Conservation (phyloP, 1,140 invertebrate species). For the Drosophila arizonae region DNA sequence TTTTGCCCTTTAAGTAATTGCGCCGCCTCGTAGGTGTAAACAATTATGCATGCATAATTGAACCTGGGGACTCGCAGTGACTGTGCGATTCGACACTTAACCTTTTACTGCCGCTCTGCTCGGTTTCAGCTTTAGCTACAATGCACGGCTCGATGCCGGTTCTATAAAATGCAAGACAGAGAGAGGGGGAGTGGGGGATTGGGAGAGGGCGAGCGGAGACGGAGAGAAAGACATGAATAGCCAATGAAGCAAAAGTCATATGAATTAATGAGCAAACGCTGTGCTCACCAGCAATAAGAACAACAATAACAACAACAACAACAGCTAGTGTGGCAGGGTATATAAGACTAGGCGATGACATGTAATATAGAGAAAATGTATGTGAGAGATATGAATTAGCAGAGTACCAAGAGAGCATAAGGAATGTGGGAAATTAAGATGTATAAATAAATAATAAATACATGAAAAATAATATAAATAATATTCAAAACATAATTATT, state of each 20-base stretch:
- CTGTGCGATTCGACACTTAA: constrained; percentile 66
- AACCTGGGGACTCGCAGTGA: constrained; percentile 17
- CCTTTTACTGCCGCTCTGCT: constrained; percentile 30
- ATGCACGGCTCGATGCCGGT: neutral
- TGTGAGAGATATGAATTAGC: neutral
- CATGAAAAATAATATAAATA: no score
- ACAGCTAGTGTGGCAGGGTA: constrained; percentile 19
- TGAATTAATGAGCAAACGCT: constrained; percentile 72
- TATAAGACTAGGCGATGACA: neutral
- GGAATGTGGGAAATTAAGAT: no score
- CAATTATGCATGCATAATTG: constrained; percentile 75
- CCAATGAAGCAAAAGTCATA: constrained; percentile 72
- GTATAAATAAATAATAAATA: no score
- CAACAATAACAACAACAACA: constrained; percentile 33
- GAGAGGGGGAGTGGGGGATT: constrained; percentile 8
- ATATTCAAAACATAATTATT: no score
- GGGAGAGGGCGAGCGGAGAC: constrained; percentile 6
- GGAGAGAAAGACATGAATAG: constrained; percentile 48
- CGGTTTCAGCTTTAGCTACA: neutral
- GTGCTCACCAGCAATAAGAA: constrained; percentile 43
- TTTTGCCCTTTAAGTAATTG: constrained; percentile 21
- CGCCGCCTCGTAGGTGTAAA: constrained; percentile 27
- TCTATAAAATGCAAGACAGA: no score
- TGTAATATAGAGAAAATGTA: neutral
- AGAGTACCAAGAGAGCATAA: neutral